These are phyloP conservation scores for Molorchus minor DNA, from an alignment of 2,888 invertebrate genomes.

Conservation along the genomic window DNA sequence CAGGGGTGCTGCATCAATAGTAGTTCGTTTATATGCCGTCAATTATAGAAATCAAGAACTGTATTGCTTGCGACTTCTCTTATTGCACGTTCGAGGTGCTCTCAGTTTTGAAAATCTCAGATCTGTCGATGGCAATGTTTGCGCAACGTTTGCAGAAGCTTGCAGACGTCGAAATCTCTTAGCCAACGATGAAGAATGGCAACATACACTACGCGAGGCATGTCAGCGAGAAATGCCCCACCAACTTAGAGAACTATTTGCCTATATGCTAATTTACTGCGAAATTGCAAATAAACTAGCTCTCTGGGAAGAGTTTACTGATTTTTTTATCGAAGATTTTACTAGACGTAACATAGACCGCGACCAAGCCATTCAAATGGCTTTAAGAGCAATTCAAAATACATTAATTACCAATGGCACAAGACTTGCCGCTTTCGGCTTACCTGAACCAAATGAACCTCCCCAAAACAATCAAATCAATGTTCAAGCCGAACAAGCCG, in stretches of 20 bases:
- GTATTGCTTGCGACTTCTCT: constrained; percentile 1
- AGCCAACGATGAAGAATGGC: constrained; percentile 4
- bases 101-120: constrained; percentile 1
- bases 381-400: neutral
- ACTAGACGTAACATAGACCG: neutral
- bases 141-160: neutral
- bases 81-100: constrained; percentile 7
- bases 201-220: neutral
- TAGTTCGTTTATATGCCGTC: constrained; percentile 7
- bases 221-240: neutral
- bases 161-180: neutral
- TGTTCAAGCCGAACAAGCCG: neutral
- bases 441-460: neutral
- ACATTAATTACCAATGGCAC: neutral
- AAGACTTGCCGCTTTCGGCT: neutral
- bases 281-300: neutral
- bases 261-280: too few species aligned
- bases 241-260: too few species aligned
- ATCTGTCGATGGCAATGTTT: neutral
- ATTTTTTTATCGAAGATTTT: neutral
- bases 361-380: neutral
- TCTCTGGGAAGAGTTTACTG: neutral
- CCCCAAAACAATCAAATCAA: too few species aligned
- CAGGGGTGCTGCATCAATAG: neutral
- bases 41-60: neutral